phyloP scores from a whole-genome alignment of 2,113 vertebrate genomes.

The Dromas ardeola region DNA sequence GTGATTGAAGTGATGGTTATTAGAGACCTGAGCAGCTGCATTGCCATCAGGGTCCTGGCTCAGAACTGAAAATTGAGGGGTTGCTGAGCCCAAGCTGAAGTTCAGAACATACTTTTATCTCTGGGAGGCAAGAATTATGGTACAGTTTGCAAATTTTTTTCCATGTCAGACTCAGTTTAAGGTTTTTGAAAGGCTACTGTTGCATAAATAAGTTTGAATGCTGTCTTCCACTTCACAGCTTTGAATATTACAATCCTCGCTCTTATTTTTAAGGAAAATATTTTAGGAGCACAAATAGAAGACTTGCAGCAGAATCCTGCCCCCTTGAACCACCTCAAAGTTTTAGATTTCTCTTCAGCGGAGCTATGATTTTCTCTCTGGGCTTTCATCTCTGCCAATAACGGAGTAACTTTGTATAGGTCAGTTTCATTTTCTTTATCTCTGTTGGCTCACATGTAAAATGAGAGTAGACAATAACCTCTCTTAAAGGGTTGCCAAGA shows the following conservation, averaged over 20 bases:
- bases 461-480: background rate
- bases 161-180: background rate
- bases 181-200: background rate
- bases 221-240: background rate
- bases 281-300: background rate
- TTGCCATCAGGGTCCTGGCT: slow-evolving; percentile 20
- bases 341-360: background rate
- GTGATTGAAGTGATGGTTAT: slow-evolving; percentile 31
- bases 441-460: background rate
- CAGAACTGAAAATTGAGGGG: background rate
- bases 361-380: background rate
- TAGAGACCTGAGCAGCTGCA: slow-evolving; percentile 37
- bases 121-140: background rate
- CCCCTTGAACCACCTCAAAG: background rate
- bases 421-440: background rate
- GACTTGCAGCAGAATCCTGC: background rate
- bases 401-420: background rate
- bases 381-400: background rate
- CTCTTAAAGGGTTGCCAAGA: background rate
- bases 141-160: background rate
- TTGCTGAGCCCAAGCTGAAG: slow-evolving; percentile 9
- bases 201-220: background rate
- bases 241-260: background rate
- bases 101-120: slow-evolving; percentile 25
- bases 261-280: background rate